Percentiles rank a stretch among this genome's conserved stretches.
phyloP scores from a whole-genome alignment of 2,888 invertebrate genomes.

The Argyresthia goedartella region DNA sequence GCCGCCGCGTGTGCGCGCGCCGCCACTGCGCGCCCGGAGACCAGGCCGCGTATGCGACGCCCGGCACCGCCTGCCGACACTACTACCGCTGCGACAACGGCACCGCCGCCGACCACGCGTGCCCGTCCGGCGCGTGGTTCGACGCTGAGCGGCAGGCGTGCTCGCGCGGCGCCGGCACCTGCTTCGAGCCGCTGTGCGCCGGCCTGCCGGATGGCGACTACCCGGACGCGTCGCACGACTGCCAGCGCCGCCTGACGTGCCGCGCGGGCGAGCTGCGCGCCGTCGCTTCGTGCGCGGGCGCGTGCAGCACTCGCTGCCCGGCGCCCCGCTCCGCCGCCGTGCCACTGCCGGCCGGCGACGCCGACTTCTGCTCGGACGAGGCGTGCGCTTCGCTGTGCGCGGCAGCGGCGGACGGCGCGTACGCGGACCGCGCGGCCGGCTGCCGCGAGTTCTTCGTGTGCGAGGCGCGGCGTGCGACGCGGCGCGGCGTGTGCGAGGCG shows the following conservation, averaged over 20 bases:
- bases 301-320: conserved; percentile 39
- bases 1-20: conserved; percentile 44
- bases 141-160: conserved; percentile 66
- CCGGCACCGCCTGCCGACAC: conserved; percentile 67
- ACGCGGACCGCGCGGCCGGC: conserved; percentile 63
- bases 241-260: conserved; percentile 63
- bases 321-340: conserved; percentile 48
- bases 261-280: conserved; percentile 51
- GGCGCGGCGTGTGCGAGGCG: conserved; percentile 67
- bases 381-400: conserved; percentile 62
- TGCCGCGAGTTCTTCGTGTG: conserved; percentile 73
- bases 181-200: conserved; percentile 72
- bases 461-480: conserved; percentile 57
- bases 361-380: conserved; percentile 60
- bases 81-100: conserved; percentile 71
- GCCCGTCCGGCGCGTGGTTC: conserved; percentile 68
- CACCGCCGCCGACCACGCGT: conserved; percentile 53
- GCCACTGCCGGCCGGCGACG: conserved; percentile 62
- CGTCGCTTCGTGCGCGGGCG: conserved; percentile 39
- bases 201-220: conserved; percentile 69
- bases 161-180: conserved; percentile 64
- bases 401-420: conserved; percentile 65
- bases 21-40: conserved; percentile 46
- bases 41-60: conserved; percentile 59
- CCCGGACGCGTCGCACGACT: conserved; percentile 70